A percentile compares a stretch with the other conserved stretches of the same genome.
These are phyloP conservation scores for Pachyseris speciosa DNA, from an alignment of 64 coral and sea anemone species.

Conservation along the genomic window DNA sequence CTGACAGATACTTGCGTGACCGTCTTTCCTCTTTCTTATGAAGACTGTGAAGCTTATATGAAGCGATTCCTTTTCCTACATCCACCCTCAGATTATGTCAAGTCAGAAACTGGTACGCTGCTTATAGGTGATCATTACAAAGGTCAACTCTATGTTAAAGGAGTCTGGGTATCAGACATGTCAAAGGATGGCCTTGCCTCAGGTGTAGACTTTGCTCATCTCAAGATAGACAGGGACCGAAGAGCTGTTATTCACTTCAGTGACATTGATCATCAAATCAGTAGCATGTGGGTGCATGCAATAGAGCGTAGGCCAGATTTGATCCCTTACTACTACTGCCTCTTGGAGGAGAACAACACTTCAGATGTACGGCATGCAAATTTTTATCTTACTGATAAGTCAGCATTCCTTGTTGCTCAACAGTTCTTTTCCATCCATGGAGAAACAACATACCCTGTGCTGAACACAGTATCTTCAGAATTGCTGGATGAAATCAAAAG, in stretches of 20 bases:
- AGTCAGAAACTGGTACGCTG: constrained; percentile 47
- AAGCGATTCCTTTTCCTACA: constrained; percentile 69
- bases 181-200: constrained; percentile 65
- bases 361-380: constrained; percentile 64
- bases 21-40: constrained; percentile 33
- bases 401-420: constrained; percentile 42
- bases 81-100: constrained; percentile 52
- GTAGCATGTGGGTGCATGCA: constrained; percentile 76
- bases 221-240: constrained; percentile 73
- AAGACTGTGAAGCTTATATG: constrained; percentile 53
- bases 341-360: constrained; percentile 45
- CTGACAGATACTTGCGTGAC: constrained; percentile 56
- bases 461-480: constrained; percentile 53
- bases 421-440: constrained; percentile 70
- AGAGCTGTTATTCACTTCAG: constrained; percentile 70
- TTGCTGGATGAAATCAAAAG: constrained; percentile 46
- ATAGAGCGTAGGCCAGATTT: constrained; percentile 66
- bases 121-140: constrained; percentile 21
- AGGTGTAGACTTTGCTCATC: constrained; percentile 70
- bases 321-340: constrained; percentile 57
- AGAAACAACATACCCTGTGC: constrained; percentile 52
- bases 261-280: constrained; percentile 77
- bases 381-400: constrained; percentile 33
- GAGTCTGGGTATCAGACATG: constrained; percentile 74
- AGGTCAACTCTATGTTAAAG: constrained; percentile 73